Evolutionary conservation across 2,888 invertebrate species (phyloP).

Genomic region (Rhamnusium bicolor): DNA sequence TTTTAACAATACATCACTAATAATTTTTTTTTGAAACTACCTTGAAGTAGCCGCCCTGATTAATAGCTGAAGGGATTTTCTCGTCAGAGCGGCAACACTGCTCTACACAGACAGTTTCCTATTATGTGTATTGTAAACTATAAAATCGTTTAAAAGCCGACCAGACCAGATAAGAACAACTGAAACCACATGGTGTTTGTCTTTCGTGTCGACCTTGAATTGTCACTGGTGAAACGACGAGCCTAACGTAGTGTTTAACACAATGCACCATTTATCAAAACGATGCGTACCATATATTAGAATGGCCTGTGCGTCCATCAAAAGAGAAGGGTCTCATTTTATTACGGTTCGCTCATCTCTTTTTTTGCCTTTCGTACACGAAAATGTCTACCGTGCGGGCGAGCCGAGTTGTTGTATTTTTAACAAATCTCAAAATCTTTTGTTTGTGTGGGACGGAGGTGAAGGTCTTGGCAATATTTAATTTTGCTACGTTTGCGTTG

Average conservation of each 20-base stretch:
- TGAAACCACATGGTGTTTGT: not conserved
- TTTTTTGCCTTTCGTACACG: not conserved
- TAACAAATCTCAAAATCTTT: not conserved
- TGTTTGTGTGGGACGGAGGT: not conserved
- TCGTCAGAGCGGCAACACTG: not conserved
- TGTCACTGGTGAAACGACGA: conserved; percentile 15
- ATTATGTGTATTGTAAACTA: not conserved
- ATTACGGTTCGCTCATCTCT: not conserved
- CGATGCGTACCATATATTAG: not conserved
- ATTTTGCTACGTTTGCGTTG: not conserved
- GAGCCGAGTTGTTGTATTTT: not conserved
- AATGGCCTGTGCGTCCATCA: not conserved
- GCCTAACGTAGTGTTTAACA: not conserved
- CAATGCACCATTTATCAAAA: not conserved
- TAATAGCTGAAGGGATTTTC: not conserved
- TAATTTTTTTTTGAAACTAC: no score
- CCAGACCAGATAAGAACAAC: not conserved
- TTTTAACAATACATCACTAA: no score
- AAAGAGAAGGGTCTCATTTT: not conserved
- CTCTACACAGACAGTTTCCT: not conserved
- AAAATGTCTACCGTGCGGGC: no score
- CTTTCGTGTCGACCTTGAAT: conserved; percentile 7
- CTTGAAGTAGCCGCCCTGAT: no score
- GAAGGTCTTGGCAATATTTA: not conserved
- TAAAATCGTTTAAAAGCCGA: not conserved